Conservation (phyloP, 2,113 vertebrate species). For the Pyxicephalus adspersus region DNA sequence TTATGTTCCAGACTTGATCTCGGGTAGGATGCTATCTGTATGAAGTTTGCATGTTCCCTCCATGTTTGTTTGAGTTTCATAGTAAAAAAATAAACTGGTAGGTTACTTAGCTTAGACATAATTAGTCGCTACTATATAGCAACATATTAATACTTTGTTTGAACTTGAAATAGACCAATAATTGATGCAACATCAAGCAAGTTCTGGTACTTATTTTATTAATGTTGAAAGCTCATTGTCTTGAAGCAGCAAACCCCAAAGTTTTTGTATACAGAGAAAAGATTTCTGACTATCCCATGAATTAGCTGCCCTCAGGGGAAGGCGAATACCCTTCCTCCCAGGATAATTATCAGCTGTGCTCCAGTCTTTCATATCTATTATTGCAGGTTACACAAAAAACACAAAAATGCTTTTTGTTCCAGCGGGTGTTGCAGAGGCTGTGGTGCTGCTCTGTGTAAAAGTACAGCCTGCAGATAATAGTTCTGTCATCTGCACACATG, state of each 20-base stretch:
- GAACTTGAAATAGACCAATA: not conserved
- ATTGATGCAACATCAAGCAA: slow-evolving; percentile 1
- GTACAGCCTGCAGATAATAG: not conserved
- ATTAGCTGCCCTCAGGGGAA: not conserved
- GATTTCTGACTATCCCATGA: not conserved
- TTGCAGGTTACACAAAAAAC: not conserved
- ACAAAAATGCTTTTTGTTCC: slow-evolving; percentile 18
- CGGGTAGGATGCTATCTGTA: too few species aligned
- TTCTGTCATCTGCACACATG: not conserved
- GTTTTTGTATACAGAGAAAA: not conserved
- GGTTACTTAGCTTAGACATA: too few species aligned
- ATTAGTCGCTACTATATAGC: too few species aligned
- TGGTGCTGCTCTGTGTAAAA: not conserved
- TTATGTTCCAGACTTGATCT: too few species aligned
- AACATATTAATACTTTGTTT: not conserved
- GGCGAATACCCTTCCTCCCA: not conserved
- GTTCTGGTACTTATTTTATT: not conserved
- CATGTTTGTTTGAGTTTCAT: too few species aligned
- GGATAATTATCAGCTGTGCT: slow-evolving; percentile 20
- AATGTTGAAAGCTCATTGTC: not conserved
- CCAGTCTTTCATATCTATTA: not conserved
- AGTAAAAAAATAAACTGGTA: too few species aligned
- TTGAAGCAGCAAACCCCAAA: not conserved
- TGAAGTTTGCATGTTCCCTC: too few species aligned
- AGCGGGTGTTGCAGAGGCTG: not conserved